Evolutionary conservation across 2,888 invertebrate genomes (phyloP).

Genomic region (Phalera bucephala): DNA sequence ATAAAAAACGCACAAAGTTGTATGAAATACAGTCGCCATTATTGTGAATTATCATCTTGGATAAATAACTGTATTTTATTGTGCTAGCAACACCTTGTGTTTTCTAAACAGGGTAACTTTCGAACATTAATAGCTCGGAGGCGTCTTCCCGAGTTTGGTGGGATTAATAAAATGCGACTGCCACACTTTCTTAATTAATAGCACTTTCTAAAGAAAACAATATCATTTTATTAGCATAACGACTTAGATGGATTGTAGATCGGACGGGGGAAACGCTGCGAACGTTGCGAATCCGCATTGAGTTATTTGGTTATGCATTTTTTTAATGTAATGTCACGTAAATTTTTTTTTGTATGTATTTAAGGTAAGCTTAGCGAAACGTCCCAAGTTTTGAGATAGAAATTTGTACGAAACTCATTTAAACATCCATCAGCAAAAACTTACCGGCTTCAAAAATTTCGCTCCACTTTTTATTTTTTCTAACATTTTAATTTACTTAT

Average conservation of each 20-base stretch:
- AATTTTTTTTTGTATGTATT: no score
- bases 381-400: no score
- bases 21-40: constrained; percentile 43
- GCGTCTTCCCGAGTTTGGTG: constrained; percentile 59
- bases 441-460: no score
- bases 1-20: constrained; percentile 44
- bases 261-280: constrained; percentile 16
- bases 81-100: constrained; percentile 65
- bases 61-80: constrained; percentile 74
- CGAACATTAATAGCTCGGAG: constrained; percentile 65
- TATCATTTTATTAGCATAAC: constrained; percentile 81
- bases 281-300: background rate
- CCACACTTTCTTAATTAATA: constrained; percentile 79
- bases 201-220: constrained; percentile 81
- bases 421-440: no score
- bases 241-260: constrained; percentile 37
- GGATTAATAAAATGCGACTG: constrained; percentile 78
- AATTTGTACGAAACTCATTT: no score
- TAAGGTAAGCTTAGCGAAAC: no score
- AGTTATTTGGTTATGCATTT: no score
- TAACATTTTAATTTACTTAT: no score
- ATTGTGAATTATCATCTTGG: constrained; percentile 65
- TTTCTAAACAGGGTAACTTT: constrained; percentile 63
- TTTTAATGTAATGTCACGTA: no score
- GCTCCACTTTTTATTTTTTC: no score